These are phyloP conservation scores for Chrysolina oricalcia DNA, from an alignment of 2,888 invertebrate genomes.

Conservation along the genomic window DNA sequence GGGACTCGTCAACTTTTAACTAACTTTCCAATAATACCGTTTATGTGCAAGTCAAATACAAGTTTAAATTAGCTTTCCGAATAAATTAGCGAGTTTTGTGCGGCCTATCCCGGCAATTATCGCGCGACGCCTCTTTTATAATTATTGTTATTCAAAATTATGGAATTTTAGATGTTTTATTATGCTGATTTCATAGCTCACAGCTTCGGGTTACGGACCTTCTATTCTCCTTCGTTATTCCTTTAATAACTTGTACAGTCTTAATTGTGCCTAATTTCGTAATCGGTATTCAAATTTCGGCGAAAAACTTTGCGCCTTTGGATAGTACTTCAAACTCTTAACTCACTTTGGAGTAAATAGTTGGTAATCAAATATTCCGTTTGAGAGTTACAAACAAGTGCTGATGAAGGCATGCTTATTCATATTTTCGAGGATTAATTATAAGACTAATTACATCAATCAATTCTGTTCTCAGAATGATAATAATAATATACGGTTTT, in stretches of 20 bases:
- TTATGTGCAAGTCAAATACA: constrained; percentile 73
- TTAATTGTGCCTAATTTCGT: constrained; percentile 64
- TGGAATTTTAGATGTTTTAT: constrained; percentile 72
- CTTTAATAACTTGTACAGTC: constrained; percentile 59
- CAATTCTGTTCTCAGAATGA: background rate
- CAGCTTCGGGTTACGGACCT: constrained; percentile 65
- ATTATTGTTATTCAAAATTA: constrained; percentile 73
- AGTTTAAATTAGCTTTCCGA: constrained; percentile 73
- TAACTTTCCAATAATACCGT: constrained; percentile 72
- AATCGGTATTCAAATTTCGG: constrained; percentile 61
- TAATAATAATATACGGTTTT: too few species aligned
- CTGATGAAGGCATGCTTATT: constrained; percentile 23
- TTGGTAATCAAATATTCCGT: constrained; percentile 41
- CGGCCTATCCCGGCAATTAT: constrained; percentile 72
- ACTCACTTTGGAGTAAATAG: constrained; percentile 49
- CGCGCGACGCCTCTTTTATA: constrained; percentile 71
- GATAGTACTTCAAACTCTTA: constrained; percentile 45
- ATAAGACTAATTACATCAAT: background rate
- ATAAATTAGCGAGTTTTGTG: constrained; percentile 72
- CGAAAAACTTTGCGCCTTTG: constrained; percentile 56
- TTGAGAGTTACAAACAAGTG: constrained; percentile 29
- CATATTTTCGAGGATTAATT: constrained; percentile 10
- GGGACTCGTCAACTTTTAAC: constrained; percentile 71
- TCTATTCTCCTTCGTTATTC: constrained; percentile 62
- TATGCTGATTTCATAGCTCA: constrained; percentile 70